Evolutionary conservation across 1,140 invertebrate species (phyloP), one percentile per base, ranked within the genome.

Genomic region (Philotrypesis tridentata): DNA sequence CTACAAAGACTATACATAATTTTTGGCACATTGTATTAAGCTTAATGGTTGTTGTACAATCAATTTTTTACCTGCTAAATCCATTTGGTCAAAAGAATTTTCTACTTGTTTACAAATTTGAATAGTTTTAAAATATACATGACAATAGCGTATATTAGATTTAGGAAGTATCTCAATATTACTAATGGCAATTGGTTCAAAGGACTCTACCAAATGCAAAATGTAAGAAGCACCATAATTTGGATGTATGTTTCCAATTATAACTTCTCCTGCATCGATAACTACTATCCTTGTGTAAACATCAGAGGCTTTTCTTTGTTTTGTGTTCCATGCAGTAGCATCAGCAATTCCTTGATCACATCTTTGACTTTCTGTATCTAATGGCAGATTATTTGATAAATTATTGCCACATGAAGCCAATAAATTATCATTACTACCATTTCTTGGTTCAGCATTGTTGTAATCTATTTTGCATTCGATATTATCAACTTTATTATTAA

Each of bases 171-270:
- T 70, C 37, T 82, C 83, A 14, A 89, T 87, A 7, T 82, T 1
- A 0, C 87, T 87, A 1, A 87, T 80, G 1, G 86, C 83, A 82
- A 92, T 86, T 8, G 90, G 89, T 21, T 87, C 79, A 74, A 85
- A 87, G n/a, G 87, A 84, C 17, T 88, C 81, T 8, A 92, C 82
- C 2, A 91, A 77, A 83, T 90, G 85, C 8, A 90, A 74, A 68
- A 91, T 87, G 25, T 86, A 89, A 31, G 85, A 74, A 17, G 76
- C 25, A 1, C 84, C 82, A 65, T 82, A 87, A 17, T 84, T 78
- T 1, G 71, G 21, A 48, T 80, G 86, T 48, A 91, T 82, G 77
- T 91, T 90, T 6, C 87, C 89, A 25, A 91, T 83, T 21, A 91
- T 86, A 23, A 91, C 48, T 84, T 89, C 88, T 40, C 86, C 70